Evolutionary conservation across 1,140 invertebrate species (phyloP).

Genomic region (Trichoplusia ni): DNA sequence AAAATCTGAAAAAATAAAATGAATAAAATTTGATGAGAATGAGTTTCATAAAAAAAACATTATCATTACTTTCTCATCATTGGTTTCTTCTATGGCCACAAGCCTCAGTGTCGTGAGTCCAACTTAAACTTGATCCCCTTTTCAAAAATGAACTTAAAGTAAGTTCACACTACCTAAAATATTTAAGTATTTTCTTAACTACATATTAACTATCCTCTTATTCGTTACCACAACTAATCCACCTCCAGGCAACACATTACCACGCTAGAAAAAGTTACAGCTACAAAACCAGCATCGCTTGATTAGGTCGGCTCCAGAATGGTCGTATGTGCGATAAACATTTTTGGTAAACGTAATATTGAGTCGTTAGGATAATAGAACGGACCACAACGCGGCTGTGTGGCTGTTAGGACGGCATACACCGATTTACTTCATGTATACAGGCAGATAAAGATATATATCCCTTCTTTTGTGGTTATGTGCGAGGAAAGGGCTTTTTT

Average conservation of each 20-base stretch:
- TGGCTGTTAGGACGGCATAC: conserved; percentile 31
- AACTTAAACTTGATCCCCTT: no score
- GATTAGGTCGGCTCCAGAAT: conserved; percentile 55
- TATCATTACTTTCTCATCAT: no score
- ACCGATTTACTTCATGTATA: conserved; percentile 37
- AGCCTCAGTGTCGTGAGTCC: no score
- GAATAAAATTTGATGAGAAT: no score
- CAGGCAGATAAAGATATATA: conserved; percentile 30
- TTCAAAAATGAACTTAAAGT: no score
- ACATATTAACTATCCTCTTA: conserved; percentile 28
- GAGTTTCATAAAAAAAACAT: no score
- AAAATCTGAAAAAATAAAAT: no score
- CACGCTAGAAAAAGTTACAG: conserved; percentile 45
- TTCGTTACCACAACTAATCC: conserved; percentile 35
- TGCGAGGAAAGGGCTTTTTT: no score
- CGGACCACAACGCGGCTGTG: conserved; percentile 33
- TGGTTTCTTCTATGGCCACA: no score
- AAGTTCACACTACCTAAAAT: neutral
- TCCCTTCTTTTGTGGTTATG: no score
- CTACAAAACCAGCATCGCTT: conserved; percentile 46
- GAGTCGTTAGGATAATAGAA: conserved; percentile 66
- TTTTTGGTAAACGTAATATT: conserved; percentile 75
- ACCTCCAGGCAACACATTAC: conserved; percentile 40
- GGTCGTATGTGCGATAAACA: conserved; percentile 54
- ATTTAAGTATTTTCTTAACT: neutral